These are phyloP conservation scores for Takifugu rubripes DNA, from an alignment of 2,797 vertebrate genomes.

Conservation along the genomic window DNA sequence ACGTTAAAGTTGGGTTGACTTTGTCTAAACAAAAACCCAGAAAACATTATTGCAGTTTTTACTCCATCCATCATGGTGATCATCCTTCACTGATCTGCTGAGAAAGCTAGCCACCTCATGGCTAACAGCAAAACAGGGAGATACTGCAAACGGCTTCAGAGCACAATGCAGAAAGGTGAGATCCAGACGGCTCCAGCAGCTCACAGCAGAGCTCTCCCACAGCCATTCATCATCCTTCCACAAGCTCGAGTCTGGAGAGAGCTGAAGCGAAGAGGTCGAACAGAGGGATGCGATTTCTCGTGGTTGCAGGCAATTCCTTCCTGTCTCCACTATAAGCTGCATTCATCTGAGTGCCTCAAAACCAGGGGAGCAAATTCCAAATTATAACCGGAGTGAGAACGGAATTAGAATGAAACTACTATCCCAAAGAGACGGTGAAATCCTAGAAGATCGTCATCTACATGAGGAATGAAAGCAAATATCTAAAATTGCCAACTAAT, in stretches of 20 bases:
- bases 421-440: too few relatives aligned
- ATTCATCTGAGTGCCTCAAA: constrained; percentile 20
- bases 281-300: constrained; percentile 41
- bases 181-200: constrained; percentile 38
- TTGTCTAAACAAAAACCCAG: not conserved
- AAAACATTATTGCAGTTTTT: not conserved
- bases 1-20: not conserved
- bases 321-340: constrained; percentile 35
- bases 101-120: constrained; percentile 33
- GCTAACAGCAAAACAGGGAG: constrained; percentile 45
- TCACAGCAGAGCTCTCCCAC: constrained; percentile 45
- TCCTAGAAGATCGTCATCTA: not conserved
- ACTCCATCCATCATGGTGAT: not conserved
- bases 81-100: constrained; percentile 31
- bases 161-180: constrained; percentile 41
- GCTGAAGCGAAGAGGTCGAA: constrained; percentile 34
- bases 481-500: constrained; percentile 16
- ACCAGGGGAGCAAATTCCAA: constrained; percentile 11
- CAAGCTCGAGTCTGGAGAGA: constrained; percentile 34
- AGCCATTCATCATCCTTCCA: constrained; percentile 58
- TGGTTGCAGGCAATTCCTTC: constrained; percentile 42
- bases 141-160: constrained; percentile 26
- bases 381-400: constrained; percentile 7
- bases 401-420: too few relatives aligned
- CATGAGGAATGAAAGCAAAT: constrained; percentile 22